phyloP scores from a whole-genome alignment of 1,140 invertebrate species.

The Arctopsyche grandis region DNA sequence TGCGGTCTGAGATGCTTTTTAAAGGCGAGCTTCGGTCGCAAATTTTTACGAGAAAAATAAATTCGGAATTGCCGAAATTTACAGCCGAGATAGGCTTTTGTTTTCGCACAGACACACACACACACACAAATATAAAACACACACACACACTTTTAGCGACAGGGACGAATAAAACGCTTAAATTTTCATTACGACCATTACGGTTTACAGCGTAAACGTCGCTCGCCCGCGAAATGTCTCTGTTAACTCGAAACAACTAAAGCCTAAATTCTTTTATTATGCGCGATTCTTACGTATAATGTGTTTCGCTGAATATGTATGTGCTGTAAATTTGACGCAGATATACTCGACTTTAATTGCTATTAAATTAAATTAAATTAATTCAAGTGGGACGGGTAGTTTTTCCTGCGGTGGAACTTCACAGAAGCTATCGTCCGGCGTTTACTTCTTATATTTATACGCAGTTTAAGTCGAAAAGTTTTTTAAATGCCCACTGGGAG shows the following conservation, averaged over 20 bases:
- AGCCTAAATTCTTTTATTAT: constrained; percentile 1
- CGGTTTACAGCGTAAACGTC: constrained; percentile 9
- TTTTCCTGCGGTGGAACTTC: too few relatives aligned
- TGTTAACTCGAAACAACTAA: constrained; percentile 25
- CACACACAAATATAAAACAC: neutral
- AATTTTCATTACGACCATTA: constrained; percentile 24
- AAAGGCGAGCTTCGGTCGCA: neutral
- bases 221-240: neutral
- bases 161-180: constrained; percentile 11
- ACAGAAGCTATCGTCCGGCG: too few relatives aligned
- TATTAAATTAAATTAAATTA: too few relatives aligned
- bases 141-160: neutral
- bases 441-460: too few relatives aligned
- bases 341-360: too few relatives aligned
- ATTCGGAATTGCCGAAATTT: constrained; percentile 20
- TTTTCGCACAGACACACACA: neutral
- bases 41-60: constrained; percentile 24
- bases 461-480: too few relatives aligned
- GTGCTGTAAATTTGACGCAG: too few relatives aligned
- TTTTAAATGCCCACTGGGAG: too few relatives aligned
- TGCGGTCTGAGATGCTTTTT: neutral
- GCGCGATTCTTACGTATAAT: neutral
- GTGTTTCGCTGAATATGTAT: neutral
- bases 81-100: constrained; percentile 6
- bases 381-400: too few relatives aligned